Percentiles rank a stretch among this genome's conserved stretches.
Evolutionary conservation across 2,888 invertebrate genomes (phyloP).

Genomic region (Venusia cambrica): DNA sequence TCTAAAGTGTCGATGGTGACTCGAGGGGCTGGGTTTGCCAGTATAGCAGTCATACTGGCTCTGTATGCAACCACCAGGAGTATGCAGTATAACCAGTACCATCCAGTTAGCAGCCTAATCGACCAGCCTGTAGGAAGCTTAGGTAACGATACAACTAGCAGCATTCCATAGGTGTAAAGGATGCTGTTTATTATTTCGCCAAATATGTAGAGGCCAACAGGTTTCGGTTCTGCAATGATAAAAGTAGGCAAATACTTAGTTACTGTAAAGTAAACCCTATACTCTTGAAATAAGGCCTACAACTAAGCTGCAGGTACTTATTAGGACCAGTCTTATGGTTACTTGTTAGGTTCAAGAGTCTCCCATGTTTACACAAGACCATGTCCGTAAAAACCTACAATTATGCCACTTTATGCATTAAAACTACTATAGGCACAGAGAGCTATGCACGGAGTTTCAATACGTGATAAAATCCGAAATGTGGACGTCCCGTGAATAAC

Average conservation of each 20-base stretch:
- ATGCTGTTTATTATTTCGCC: conserved; percentile 87
- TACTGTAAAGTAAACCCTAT: neutral
- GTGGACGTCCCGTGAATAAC: too few relatives aligned
- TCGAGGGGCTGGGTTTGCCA: conserved; percentile 89
- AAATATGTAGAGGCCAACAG: conserved; percentile 85
- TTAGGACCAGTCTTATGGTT: too few relatives aligned
- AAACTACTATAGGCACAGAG: too few relatives aligned
- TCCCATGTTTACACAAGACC: too few relatives aligned
- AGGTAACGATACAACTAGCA: conserved; percentile 89
- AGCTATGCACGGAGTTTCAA: too few relatives aligned
- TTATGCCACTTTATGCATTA: too few relatives aligned
- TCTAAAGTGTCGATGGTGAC: conserved; percentile 89
- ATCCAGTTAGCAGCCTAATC: conserved; percentile 89
- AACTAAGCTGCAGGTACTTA: too few relatives aligned
- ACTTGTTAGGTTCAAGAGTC: too few relatives aligned
- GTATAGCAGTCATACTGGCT: conserved; percentile 91
- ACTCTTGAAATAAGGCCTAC: too few relatives aligned
- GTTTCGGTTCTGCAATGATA: conserved; percentile 58
- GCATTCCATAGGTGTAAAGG: conserved; percentile 90
- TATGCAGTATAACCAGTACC: conserved; percentile 93
- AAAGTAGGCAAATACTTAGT: neutral
- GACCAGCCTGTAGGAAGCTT: conserved; percentile 90
- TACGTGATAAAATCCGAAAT: too few relatives aligned
- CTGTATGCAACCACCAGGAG: conserved; percentile 89
- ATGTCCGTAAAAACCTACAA: too few relatives aligned